Evolutionary conservation across 2,888 invertebrate genomes (phyloP), one percentile per base, ranked within the genome.

Genomic region (Amorpha juglandis): DNA sequence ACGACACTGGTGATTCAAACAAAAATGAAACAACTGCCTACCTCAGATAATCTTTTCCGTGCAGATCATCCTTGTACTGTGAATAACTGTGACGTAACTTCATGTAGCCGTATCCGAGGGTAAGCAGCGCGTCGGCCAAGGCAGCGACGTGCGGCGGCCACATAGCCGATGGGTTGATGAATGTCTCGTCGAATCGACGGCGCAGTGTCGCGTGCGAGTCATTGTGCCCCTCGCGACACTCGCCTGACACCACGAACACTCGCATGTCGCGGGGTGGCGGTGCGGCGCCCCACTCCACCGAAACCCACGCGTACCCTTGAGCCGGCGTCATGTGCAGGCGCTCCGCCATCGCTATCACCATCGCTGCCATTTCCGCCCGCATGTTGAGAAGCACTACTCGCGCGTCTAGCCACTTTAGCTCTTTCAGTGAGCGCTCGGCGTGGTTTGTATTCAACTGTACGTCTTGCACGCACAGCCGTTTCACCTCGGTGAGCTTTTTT

Each of bases 361-460:
- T 88, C 1, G 95, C 95, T 0, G 95, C 95, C 0, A 95, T 94
- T 42, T 93, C 91, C 68, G 94, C 91, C 67, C 95, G 95, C 42
- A 97, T 95, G 82, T 98, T 98, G 0, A 97, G 95, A 68, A 98
- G 96, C 53, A 98, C 96, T 11, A 98, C 96, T 71, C 95, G 95
- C 0, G 96, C 96, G 62, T 95, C 94, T 67, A 2, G 63, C 1
- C 50, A 48, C 19, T 55, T 38, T 4, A 85, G 68, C 1, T 52
- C 27, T 53, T 38, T 6, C 52, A 83, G 67, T 8, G 63, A 53
- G 0, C 9, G n/a, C 35, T 33, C 7, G 7, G 48, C 16, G 6
- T 48, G 2, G 33, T 8, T 21, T 11, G 7, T 1, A 4, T 4
- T 42, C 50, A 9, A 6, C 38, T 9, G 38, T 38, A 9, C 9